These are phyloP conservation scores for Chelidonichthys spinosus DNA, from an alignment of 2,797 vertebrate genomes.

Conservation along the genomic window DNA sequence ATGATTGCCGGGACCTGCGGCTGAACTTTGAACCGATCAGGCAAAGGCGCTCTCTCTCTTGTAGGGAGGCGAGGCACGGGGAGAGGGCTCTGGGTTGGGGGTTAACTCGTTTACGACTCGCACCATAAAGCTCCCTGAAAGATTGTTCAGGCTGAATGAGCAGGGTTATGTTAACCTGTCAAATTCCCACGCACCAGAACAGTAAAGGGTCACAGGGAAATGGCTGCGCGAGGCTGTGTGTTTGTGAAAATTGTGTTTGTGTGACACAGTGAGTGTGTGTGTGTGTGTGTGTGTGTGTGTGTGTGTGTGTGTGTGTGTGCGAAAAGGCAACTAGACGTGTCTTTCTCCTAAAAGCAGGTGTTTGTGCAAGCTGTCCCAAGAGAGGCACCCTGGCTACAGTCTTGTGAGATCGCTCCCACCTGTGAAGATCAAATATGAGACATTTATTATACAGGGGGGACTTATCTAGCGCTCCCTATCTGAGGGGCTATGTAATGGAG, in stretches of 20 bases:
- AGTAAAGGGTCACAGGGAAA: slow-evolving; percentile 49
- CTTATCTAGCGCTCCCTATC: slow-evolving; percentile 82
- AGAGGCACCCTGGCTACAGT: slow-evolving; percentile 60
- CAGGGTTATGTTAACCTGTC: slow-evolving; percentile 73
- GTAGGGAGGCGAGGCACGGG: slow-evolving; percentile 29
- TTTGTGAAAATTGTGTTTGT: slow-evolving; percentile 28
- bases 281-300: neutral
- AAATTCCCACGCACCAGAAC: slow-evolving; percentile 47
- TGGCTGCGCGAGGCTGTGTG: slow-evolving; percentile 10
- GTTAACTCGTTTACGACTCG: slow-evolving; percentile 70
- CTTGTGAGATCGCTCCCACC: slow-evolving; percentile 81
- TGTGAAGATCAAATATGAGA: slow-evolving; percentile 86
- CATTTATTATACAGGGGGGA: slow-evolving; percentile 84
- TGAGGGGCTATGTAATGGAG: slow-evolving; percentile 85
- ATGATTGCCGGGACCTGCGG: slow-evolving; percentile 70
- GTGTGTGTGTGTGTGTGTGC: neutral
- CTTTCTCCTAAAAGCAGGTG: slow-evolving; percentile 63
- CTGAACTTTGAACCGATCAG: slow-evolving; percentile 79
- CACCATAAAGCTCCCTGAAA: slow-evolving; percentile 74
- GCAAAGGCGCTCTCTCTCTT: slow-evolving; percentile 36
- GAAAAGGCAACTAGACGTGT: slow-evolving; percentile 47
- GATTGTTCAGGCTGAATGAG: slow-evolving; percentile 63
- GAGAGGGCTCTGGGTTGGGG: slow-evolving; percentile 51
- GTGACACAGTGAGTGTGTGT: slow-evolving; percentile 12
- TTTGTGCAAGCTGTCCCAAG: slow-evolving; percentile 73